Evolutionary conservation across 2,797 vertebrate genomes (phyloP).

Genomic region (Anolis apletophallus): DNA sequence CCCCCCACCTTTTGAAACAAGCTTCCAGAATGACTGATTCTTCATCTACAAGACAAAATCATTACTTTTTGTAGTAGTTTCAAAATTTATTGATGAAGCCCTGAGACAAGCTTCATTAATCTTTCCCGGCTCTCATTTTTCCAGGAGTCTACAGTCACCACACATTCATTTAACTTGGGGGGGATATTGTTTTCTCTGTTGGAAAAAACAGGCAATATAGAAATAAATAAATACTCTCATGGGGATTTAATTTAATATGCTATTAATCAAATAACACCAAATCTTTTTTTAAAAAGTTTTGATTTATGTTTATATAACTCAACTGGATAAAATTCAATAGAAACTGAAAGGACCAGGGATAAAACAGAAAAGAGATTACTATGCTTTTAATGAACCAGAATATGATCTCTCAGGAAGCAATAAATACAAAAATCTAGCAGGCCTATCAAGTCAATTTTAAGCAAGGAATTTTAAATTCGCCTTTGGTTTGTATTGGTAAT

Average conservation of each 20-base stretch:
- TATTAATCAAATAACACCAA: neutral
- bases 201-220: neutral
- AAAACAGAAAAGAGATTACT: neutral
- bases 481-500: neutral
- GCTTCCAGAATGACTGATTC: constrained; percentile 6
- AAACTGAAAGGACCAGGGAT: neutral
- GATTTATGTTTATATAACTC: neutral
- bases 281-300: neutral
- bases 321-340: neutral
- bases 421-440: neutral
- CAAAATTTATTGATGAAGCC: neutral
- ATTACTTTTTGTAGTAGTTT: neutral
- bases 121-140: neutral
- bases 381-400: neutral
- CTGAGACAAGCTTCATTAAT: neutral
- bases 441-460: neutral
- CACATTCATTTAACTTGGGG: neutral
- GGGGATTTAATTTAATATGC: neutral
- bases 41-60: neutral
- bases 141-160: neutral
- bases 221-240: neutral
- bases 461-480: neutral
- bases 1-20: neutral
- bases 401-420: neutral
- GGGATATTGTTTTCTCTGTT: neutral